Evolutionary conservation across 2,113 vertebrate genomes (phyloP).

Genomic region (Pollachius pollachius): DNA sequence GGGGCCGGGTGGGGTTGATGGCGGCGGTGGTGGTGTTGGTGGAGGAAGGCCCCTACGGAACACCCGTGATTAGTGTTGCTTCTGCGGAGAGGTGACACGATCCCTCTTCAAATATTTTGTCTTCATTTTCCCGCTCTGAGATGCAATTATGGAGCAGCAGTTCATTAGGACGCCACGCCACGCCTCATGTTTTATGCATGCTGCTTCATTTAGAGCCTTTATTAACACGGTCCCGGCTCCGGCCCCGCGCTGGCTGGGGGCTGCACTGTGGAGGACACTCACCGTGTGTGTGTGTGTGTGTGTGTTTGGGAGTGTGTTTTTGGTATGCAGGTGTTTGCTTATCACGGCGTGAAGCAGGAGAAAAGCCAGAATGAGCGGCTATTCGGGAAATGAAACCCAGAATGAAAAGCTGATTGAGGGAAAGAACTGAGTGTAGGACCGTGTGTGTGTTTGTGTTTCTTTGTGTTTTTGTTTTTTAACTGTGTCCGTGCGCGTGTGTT

Average conservation of each 20-base stretch:
- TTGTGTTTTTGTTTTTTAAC: not conserved
- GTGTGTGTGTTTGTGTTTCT: constrained; percentile 42
- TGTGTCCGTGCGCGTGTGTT: not conserved
- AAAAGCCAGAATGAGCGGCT: constrained; percentile 19
- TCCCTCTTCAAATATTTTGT: constrained; percentile 83
- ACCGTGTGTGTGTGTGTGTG: not conserved
- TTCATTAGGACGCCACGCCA: constrained; percentile 71
- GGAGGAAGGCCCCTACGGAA: constrained; percentile 44
- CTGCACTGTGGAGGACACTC: constrained; percentile 36
- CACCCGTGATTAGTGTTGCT: constrained; percentile 76
- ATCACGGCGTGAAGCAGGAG: constrained; percentile 35
- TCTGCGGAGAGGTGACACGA: constrained; percentile 80
- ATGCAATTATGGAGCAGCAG: constrained; percentile 80
- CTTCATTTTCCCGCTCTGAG: constrained; percentile 78
- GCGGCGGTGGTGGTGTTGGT: not conserved
- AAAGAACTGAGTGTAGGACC: constrained; percentile 46
- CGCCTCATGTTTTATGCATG: constrained; percentile 82
- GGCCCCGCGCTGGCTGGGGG: constrained; percentile 48
- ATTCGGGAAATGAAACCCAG: constrained; percentile 34
- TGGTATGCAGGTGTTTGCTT: constrained; percentile 5
- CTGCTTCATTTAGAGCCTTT: constrained; percentile 73
- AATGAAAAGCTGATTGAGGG: constrained; percentile 45
- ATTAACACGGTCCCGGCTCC: constrained; percentile 67
- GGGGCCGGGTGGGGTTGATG: constrained; percentile 57
- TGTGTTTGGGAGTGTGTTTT: constrained; percentile 10